A percentile compares a stretch with the other conserved stretches of the same genome.
Conservation (phyloP, 2,797 vertebrate genomes). For the Erethizon dorsatum region DNA sequence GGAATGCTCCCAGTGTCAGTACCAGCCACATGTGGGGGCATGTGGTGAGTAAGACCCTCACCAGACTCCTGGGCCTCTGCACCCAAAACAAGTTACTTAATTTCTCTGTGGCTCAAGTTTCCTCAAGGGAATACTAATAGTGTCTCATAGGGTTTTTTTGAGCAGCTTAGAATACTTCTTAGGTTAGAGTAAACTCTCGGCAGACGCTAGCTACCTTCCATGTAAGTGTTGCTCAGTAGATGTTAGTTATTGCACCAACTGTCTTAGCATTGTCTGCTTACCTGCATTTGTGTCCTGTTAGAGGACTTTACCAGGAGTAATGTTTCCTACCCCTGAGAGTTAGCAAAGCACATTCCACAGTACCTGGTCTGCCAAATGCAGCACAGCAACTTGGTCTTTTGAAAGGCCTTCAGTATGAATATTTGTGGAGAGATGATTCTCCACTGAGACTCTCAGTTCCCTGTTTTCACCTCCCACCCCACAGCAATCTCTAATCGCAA, state of each 20-base stretch:
- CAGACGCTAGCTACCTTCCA: background rate
- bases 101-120: background rate
- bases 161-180: background rate
- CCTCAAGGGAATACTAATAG: background rate
- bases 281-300: background rate
- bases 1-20: background rate
- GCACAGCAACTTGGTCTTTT: background rate
- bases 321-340: background rate
- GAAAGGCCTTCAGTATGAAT: constrained; percentile 42
- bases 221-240: background rate
- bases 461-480: background rate
- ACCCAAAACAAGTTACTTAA: background rate
- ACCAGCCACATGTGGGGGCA: accelerated
- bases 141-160: background rate
- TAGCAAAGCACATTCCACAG: background rate
- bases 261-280: background rate
- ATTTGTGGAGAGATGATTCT: constrained; percentile 20
- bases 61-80: background rate
- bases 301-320: background rate
- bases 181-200: background rate
- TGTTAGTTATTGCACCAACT: background rate
- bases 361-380: constrained; percentile 1
- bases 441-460: background rate
- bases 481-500: background rate
- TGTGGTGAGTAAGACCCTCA: background rate